These are phyloP conservation scores for Dallia pectoralis DNA, from an alignment of 2,797 vertebrate species.

Conservation along the genomic window DNA sequence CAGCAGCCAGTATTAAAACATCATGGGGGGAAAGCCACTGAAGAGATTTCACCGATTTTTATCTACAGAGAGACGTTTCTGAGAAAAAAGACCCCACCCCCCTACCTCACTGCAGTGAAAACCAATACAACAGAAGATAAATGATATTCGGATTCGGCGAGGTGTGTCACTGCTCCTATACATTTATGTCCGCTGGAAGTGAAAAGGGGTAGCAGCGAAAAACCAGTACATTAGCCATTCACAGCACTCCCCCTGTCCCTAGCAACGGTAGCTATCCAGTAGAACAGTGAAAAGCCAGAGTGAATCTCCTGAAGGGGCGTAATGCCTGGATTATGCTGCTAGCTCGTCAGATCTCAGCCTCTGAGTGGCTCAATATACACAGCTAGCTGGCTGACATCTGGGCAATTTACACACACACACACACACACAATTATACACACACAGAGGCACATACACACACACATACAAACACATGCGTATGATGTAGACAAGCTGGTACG, in stretches of 20 bases:
- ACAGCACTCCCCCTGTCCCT: background rate
- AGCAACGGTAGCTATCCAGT: constrained; percentile 16
- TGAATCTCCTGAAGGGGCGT: constrained; percentile 7
- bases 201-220: background rate
- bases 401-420: no score
- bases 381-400: background rate
- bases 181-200: background rate
- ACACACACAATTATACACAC: no score
- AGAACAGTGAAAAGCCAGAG: constrained; percentile 1
- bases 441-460: background rate
- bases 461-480: background rate
- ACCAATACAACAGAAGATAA: background rate
- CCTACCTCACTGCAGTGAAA: background rate
- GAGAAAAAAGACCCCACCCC: background rate
- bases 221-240: background rate
- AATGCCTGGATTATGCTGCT: constrained; percentile 10
- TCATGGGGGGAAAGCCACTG: constrained; percentile 18
- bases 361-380: background rate
- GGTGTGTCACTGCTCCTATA: no score
- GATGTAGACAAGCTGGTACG: background rate
- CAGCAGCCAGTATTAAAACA: constrained; percentile 21
- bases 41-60: constrained; percentile 25
- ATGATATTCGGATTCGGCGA: no score
- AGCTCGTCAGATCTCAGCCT: constrained; percentile 4
- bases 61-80: constrained; percentile 20